phyloP scores from a whole-genome alignment of 2,888 invertebrate genomes.

The Blera fallax region DNA sequence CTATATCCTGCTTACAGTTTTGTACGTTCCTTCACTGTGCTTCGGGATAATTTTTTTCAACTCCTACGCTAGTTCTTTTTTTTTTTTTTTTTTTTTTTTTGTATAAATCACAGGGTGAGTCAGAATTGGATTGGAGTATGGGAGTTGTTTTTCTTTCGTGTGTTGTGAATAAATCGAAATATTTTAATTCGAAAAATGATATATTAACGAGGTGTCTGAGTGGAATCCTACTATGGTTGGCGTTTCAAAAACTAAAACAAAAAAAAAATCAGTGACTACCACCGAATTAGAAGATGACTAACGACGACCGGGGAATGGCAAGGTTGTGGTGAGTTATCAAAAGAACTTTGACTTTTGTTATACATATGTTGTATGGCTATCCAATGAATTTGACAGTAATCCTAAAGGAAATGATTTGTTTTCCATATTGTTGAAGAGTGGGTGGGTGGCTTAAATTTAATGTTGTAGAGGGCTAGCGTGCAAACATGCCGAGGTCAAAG shows the following conservation, averaged over 20 bases:
- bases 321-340: slow-evolving; percentile 49
- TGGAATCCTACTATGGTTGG: background rate
- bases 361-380: no score
- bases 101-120: slow-evolving; percentile 16
- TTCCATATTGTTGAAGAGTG: no score
- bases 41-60: slow-evolving; percentile 4
- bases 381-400: no score
- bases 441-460: no score
- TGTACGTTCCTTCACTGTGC: slow-evolving; percentile 26
- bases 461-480: slow-evolving; percentile 5
- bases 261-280: background rate
- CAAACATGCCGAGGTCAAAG: slow-evolving; percentile 20
- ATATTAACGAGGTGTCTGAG: background rate
- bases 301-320: slow-evolving; percentile 5
- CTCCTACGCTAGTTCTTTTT: slow-evolving; percentile 10
- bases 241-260: background rate
- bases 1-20: slow-evolving; percentile 42
- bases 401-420: no score
- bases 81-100: background rate
- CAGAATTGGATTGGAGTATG: slow-evolving; percentile 3
- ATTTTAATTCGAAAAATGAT: slow-evolving; percentile 29
- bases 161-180: slow-evolving; percentile 11
- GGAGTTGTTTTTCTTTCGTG: slow-evolving; percentile 8
- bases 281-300: slow-evolving; percentile 44
- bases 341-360: background rate